These are phyloP conservation scores for Siniperca undulata DNA, from an alignment of 2,797 vertebrate genomes.

Conservation along the genomic window DNA sequence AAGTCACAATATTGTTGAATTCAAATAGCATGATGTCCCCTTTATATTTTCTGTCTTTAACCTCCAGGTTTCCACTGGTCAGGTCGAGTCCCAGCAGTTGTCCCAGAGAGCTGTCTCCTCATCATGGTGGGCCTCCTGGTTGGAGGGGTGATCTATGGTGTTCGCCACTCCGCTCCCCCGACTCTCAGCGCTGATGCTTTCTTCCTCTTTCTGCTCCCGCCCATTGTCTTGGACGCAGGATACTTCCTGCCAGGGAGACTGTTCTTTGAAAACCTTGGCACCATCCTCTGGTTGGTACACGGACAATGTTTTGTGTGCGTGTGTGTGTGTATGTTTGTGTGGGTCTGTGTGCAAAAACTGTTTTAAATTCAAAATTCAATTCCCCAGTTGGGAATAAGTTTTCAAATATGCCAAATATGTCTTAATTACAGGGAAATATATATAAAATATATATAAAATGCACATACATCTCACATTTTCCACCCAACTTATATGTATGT, in stretches of 20 bases:
- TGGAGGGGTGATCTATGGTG: slow-evolving; percentile 88
- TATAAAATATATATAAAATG: background rate
- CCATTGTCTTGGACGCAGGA: slow-evolving; percentile 89
- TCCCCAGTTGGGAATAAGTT: background rate
- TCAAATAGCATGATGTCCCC: background rate
- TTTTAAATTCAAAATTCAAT: background rate
- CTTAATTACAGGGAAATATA: background rate
- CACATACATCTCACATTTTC: background rate
- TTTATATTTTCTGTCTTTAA: slow-evolving; percentile 17
- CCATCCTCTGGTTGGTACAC: slow-evolving; percentile 84
- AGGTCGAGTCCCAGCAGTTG: slow-evolving; percentile 85
- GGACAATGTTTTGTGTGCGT: background rate
- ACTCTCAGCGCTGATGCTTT: slow-evolving; percentile 89
- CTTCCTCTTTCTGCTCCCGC: slow-evolving; percentile 91
- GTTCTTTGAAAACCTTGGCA: slow-evolving; percentile 90
- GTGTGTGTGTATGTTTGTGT: background rate
- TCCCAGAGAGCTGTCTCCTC: slow-evolving; percentile 90
- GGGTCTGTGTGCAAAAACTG: background rate
- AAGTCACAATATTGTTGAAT: background rate
- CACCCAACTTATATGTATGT: background rate
- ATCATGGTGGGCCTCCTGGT: slow-evolving; percentile 90
- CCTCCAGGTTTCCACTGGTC: slow-evolving; percentile 87
- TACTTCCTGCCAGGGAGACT: slow-evolving; percentile 91
- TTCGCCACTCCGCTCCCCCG: slow-evolving; percentile 86
- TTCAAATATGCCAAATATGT: background rate